Evolutionary conservation across 2,113 vertebrate genomes (phyloP).

Genomic region (Chinchilla lanigera): DNA sequence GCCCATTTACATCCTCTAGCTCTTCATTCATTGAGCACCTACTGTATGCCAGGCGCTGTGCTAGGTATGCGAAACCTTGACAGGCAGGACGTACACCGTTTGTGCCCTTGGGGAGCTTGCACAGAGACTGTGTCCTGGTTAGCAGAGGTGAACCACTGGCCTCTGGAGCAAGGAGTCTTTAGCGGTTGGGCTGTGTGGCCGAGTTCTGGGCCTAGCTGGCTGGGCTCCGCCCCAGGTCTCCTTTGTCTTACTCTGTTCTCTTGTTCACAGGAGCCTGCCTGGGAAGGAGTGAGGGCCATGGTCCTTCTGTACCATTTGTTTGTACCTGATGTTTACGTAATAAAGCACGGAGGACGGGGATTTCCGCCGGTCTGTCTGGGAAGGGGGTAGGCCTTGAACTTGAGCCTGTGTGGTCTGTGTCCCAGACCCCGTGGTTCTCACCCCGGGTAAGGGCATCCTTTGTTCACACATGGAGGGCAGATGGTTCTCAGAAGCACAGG

Average conservation of each 20-base stretch:
- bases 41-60: background rate
- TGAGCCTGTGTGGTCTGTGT: background rate
- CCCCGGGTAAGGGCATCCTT: background rate
- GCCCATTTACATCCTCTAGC: background rate
- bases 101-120: background rate
- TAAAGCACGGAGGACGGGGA: slow-evolving; percentile 48
- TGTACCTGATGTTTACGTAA: slow-evolving; percentile 41
- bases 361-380: background rate
- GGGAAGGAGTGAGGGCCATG: background rate
- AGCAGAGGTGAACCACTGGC: background rate
- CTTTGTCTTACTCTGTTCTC: background rate
- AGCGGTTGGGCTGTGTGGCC: background rate
- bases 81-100: background rate
- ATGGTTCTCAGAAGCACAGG: background rate
- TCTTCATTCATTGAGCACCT: background rate
- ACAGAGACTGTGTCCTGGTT: background rate
- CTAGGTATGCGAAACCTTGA: background rate
- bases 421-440: background rate
- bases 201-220: background rate
- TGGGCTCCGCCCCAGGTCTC: background rate
- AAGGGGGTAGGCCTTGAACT: background rate
- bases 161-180: background rate
- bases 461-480: background rate
- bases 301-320: background rate
- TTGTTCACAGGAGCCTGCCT: slow-evolving; percentile 48